Conservation (phyloP, 2,113 vertebrate species). For the Dendrocopos noguchii region DNA sequence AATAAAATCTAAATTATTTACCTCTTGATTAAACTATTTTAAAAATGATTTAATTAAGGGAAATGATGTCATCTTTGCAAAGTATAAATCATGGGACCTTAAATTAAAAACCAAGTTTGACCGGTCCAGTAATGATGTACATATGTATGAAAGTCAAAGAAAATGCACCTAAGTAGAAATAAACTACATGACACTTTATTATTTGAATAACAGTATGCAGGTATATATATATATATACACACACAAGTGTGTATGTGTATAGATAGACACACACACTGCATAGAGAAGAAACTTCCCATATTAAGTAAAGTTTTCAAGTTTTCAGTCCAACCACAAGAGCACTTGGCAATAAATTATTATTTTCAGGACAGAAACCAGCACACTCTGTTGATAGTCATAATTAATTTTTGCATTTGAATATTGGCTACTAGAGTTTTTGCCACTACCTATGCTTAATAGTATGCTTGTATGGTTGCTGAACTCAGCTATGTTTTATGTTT, state of each 20-base stretch:
- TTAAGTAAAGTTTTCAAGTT: background rate
- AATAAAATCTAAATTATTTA: conserved; percentile 12
- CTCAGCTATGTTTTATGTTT: conserved; percentile 31
- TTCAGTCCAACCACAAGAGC: background rate
- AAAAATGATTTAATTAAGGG: background rate
- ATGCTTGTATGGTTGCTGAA: background rate
- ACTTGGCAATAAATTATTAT: background rate
- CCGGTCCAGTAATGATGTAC: background rate
- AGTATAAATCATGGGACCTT: background rate
- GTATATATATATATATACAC: background rate
- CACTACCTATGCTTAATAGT: background rate
- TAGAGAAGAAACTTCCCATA: background rate
- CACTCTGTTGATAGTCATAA: background rate
- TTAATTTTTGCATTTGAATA: conserved; percentile 23
- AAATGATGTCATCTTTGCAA: background rate
- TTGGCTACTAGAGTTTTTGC: background rate
- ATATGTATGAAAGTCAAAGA: background rate
- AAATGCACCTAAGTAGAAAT: background rate
- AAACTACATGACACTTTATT: background rate
- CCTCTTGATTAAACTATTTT: background rate
- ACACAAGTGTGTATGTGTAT: background rate
- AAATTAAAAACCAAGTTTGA: background rate
- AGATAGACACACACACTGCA: background rate
- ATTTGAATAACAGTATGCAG: background rate
- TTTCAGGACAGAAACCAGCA: background rate